phyloP scores from a whole-genome alignment of 2,113 vertebrate genomes.

The Cheirogaleus medius region DNA sequence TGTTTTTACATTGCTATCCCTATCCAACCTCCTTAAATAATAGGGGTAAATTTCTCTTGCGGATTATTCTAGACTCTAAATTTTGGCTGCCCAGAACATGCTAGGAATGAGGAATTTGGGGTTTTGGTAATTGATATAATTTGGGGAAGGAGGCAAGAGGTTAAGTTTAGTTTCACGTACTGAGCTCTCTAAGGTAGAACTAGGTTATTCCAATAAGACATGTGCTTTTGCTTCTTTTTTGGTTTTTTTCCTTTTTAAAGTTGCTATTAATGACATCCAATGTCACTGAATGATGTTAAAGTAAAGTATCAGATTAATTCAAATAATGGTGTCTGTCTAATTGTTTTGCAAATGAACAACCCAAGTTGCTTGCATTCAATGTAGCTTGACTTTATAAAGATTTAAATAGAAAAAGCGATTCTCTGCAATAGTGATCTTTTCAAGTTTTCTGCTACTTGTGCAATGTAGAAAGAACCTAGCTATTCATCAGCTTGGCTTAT shows the following conservation, averaged over 20 bases:
- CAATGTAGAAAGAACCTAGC: background rate
- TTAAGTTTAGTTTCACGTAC: background rate
- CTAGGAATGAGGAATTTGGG: background rate
- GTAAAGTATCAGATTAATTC: conserved; percentile 63
- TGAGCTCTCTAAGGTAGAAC: background rate
- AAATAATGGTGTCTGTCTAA: conserved; percentile 62
- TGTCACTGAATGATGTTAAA: conserved; percentile 32
- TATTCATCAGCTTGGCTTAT: conserved; percentile 33
- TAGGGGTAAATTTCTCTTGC: background rate
- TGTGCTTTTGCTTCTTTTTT: background rate
- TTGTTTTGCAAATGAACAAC: conserved; percentile 69
- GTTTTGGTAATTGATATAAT: background rate
- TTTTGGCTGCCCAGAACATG: background rate
- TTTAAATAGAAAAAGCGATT: conserved; percentile 49
- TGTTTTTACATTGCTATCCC: background rate
- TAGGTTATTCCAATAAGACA: background rate
- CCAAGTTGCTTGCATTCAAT: conserved; percentile 29
- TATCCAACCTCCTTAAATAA: background rate
- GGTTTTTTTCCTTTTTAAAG: background rate
- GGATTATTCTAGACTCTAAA: background rate
- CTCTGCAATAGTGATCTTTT: conserved; percentile 41
- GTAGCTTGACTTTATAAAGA: background rate
- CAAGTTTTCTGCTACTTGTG: background rate
- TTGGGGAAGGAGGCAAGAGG: background rate
- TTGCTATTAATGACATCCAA: conserved; percentile 48